Conservation (phyloP, 64 coral and sea anemone species). For the Porites australiensis region DNA sequence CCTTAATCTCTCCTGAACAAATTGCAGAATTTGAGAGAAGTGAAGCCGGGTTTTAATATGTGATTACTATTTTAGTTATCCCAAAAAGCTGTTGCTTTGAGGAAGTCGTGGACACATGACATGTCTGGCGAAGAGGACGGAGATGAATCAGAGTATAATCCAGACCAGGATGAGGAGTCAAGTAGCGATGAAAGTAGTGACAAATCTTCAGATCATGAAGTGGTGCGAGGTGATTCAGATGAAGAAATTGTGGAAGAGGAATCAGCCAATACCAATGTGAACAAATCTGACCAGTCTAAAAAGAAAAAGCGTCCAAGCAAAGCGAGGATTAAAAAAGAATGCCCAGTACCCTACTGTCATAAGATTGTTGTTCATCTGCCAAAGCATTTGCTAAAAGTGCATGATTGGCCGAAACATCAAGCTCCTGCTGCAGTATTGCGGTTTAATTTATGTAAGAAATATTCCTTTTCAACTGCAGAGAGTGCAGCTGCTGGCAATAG, state of each 20-base stretch:
- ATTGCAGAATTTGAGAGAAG: too few relatives aligned
- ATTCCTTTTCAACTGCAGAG: not conserved
- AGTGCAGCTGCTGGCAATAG: not conserved
- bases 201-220: constrained; percentile 21
- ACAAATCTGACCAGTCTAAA: constrained; percentile 45
- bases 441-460: constrained; percentile 1
- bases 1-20: constrained; percentile 16
- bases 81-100: constrained; percentile 45
- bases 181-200: constrained; percentile 41
- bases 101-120: constrained; percentile 34
- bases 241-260: constrained; percentile 32
- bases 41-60: too few relatives aligned
- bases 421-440: not conserved
- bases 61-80: constrained; percentile 45
- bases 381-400: not conserved
- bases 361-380: not conserved
- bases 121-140: constrained; percentile 40
- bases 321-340: not conserved
- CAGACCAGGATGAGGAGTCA: constrained; percentile 38
- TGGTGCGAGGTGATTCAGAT: constrained; percentile 30
- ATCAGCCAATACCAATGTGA: constrained; percentile 4
- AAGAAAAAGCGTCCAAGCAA: constrained; percentile 32
- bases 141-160: constrained; percentile 43
- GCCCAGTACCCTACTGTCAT: not conserved
- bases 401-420: not conserved